Conservation (phyloP, 2,797 vertebrate species). For the Loris lydekkerianus region DNA sequence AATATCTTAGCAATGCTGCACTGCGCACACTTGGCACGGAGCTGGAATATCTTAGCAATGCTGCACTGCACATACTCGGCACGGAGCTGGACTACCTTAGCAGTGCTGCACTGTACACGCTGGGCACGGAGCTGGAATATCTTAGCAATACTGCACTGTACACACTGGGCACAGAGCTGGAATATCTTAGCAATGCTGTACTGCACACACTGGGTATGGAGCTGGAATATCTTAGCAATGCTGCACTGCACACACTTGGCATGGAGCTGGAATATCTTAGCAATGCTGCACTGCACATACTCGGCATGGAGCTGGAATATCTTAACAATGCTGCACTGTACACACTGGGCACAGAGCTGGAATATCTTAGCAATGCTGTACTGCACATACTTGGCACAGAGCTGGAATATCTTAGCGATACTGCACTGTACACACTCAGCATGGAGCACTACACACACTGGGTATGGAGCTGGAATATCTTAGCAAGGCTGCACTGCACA, state of each 20-base stretch:
- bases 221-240: background rate
- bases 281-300: background rate
- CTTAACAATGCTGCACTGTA: background rate
- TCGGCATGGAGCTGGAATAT: too few relatives aligned
- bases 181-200: background rate
- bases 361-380: background rate
- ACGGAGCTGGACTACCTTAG: background rate
- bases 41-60: background rate
- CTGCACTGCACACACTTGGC: too few relatives aligned
- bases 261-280: background rate
- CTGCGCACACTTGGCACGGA: background rate
- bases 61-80: background rate
- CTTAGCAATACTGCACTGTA: too few relatives aligned
- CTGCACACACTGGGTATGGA: background rate
- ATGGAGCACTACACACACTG: background rate
- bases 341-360: background rate
- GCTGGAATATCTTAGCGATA: background rate
- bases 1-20: background rate
- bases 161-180: background rate
- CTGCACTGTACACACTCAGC: background rate
- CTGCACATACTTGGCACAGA: background rate
- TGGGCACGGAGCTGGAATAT: background rate
- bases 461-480: background rate
- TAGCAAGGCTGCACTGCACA: background rate
- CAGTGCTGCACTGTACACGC: too few relatives aligned